Percentiles rank a stretch among this genome's conserved stretches.
These are phyloP conservation scores for Paratilapia polleni DNA, from an alignment of 2,113 vertebrate species.

Conservation along the genomic window DNA sequence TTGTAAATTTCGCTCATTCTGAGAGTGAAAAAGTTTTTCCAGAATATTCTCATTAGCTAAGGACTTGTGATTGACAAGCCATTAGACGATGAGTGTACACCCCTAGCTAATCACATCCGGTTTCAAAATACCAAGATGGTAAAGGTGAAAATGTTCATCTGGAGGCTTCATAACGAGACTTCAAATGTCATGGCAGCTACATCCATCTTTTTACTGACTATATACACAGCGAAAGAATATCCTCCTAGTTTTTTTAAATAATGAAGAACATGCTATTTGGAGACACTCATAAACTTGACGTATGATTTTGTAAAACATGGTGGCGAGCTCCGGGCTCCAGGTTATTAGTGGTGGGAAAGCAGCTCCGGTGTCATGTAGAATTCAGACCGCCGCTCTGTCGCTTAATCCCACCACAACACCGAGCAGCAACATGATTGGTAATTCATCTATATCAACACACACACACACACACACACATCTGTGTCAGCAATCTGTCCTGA, in stretches of 20 bases:
- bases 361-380: neutral
- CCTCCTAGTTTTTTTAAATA: neutral
- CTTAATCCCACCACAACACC: slow-evolving; percentile 9
- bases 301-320: neutral
- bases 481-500: slow-evolving; percentile 45
- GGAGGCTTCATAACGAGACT: neutral
- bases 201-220: neutral
- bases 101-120: neutral
- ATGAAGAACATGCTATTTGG: neutral
- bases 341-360: neutral
- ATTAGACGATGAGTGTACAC: neutral
- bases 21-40: neutral
- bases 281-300: neutral
- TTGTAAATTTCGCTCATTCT: neutral
- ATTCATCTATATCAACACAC: neutral
- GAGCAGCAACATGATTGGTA: neutral
- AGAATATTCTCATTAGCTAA: neutral
- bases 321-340: neutral
- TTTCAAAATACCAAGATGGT: neutral
- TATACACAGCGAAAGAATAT: neutral
- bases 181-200: neutral
- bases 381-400: neutral
- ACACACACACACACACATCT: neutral
- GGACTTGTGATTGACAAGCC: neutral
- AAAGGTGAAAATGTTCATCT: neutral